Base-by-base conservation (phyloP, 2,797 vertebrate species). In the Liasis olivaceus region DNA sequence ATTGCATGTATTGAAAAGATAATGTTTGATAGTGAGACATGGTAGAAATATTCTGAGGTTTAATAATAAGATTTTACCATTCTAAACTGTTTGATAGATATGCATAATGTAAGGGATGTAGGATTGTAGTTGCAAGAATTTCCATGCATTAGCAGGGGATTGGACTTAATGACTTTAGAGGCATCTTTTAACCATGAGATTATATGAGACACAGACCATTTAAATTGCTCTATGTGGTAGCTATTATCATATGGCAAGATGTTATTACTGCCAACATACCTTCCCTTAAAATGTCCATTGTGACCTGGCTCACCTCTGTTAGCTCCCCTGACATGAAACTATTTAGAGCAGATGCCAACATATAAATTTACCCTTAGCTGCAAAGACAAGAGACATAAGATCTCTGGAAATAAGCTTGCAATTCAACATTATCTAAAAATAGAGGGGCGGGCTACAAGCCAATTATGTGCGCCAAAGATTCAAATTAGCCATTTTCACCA, bases 351-450 rank as follows among this genome's bases (percentile, higher is more conserved):
- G 1, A 11, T 14, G 89, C 24, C 85, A 31, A 17, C 42, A 11
- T 56, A 87, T 87, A 62, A 54, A 56, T 81, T 87, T 90, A 90
- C 22, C 7, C n/a, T n/a, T 90, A 28, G 92, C 1, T 51, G 51
- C 36, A 59, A 87, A 5, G 28, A 17, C 64, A 87, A 62, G 47
- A 62, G 84, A 87, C 63, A 90, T 15, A 77, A n/a, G 66, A 87
- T 81, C 66, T 81, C n/a, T 88, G 85, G 85, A 88, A 64, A 47
- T 56, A 31, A 87, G 89, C 59, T 72, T 17, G 69, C 24, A 81
- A 54, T 90, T 90, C 92, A 42, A 84, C 85, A 58, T 89, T 81
- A 87, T 20, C 93, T 63, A 89, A 85, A 93, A 93, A 90, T 88
- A 93, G 86, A 88, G 58, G 22, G 3, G 14, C 24, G 24, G n/a